phyloP scores from a whole-genome alignment of 2,888 invertebrate genomes.

The Epirrita christyi region DNA sequence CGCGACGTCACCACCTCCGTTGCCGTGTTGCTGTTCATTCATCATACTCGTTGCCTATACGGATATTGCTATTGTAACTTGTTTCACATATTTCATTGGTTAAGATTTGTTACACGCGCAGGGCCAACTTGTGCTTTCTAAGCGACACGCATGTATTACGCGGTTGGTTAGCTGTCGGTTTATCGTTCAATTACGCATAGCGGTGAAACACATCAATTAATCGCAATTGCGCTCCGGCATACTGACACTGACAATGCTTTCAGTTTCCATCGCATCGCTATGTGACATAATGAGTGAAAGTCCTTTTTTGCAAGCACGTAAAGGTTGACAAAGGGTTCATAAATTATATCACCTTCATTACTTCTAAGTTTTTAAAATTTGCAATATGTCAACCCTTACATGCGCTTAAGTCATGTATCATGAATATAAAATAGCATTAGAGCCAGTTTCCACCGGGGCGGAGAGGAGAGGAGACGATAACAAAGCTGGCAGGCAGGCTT shows the following conservation, averaged over 20 bases:
- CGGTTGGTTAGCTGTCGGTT: slow-evolving; percentile 51
- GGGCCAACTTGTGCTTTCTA: slow-evolving; percentile 66
- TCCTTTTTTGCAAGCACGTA: slow-evolving; percentile 33
- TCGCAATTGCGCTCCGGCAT: slow-evolving; percentile 58
- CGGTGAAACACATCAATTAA: slow-evolving; percentile 63
- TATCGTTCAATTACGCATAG: slow-evolving; percentile 59
- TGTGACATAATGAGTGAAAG: slow-evolving; percentile 35
- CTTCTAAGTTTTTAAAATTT: not conserved
- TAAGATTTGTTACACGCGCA: slow-evolving; percentile 39
- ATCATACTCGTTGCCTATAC: slow-evolving; percentile 55
- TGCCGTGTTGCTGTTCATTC: slow-evolving; percentile 40
- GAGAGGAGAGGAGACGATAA: no score
- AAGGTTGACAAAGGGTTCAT: slow-evolving; percentile 19
- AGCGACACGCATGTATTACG: slow-evolving; percentile 50
- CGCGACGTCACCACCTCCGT: slow-evolving; percentile 52
- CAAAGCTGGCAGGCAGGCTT: no score
- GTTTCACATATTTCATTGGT: slow-evolving; percentile 45
- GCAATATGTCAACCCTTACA: not conserved
- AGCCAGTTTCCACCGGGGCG: no score
- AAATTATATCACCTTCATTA: not conserved
- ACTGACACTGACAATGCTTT: slow-evolving; percentile 62
- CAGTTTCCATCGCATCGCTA: slow-evolving; percentile 58
- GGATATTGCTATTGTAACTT: slow-evolving; percentile 50
- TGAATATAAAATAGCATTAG: not conserved
- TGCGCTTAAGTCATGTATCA: no score